Percentiles rank a stretch among this genome's conserved stretches.
Conservation (phyloP, 2,888 invertebrate genomes). For the Luperina testacea region DNA sequence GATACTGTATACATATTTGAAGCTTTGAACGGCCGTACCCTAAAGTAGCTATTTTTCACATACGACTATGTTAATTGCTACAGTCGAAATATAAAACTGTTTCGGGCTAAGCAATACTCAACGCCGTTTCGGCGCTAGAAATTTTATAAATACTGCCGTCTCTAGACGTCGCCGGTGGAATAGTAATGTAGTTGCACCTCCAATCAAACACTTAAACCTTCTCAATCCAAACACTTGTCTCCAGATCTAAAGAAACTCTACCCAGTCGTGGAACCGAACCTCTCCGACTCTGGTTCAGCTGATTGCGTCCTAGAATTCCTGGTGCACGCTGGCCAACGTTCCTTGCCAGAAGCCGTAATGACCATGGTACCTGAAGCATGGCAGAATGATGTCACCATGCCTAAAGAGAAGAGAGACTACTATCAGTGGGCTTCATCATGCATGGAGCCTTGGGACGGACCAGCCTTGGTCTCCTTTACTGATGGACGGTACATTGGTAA, state of each 20-base stretch:
- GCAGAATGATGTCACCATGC: conserved; percentile 98
- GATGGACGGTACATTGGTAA: conserved; percentile 98
- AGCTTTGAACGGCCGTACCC: no score
- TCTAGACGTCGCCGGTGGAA: no score
- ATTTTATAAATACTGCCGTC: no score
- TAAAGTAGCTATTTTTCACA: no score
- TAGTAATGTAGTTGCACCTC: no score
- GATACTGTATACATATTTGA: no score
- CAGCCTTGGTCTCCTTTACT: conserved; percentile 98
- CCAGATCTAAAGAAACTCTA: conserved; percentile 95
- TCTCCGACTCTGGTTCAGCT: conserved; percentile 99
- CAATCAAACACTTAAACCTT: no score
- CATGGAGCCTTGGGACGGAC: conserved; percentile 99
- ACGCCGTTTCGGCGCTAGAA: no score
- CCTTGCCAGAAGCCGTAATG: conserved; percentile 99
- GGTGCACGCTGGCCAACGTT: conserved; percentile 96
- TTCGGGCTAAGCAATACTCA: no score
- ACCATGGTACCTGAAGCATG: conserved; percentile 99
- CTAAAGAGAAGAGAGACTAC: conserved; percentile 97
- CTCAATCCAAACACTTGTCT: background rate
- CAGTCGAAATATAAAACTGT: no score
- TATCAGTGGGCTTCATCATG: conserved; percentile 99
- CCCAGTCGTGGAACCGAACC: conserved; percentile 99
- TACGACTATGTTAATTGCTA: no score
- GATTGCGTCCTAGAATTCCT: conserved; percentile 99